Evolutionary conservation across 37 sponge, comb jelly and placozoan genomes (phyloP).

Genomic region (Eunapius fragilis): DNA sequence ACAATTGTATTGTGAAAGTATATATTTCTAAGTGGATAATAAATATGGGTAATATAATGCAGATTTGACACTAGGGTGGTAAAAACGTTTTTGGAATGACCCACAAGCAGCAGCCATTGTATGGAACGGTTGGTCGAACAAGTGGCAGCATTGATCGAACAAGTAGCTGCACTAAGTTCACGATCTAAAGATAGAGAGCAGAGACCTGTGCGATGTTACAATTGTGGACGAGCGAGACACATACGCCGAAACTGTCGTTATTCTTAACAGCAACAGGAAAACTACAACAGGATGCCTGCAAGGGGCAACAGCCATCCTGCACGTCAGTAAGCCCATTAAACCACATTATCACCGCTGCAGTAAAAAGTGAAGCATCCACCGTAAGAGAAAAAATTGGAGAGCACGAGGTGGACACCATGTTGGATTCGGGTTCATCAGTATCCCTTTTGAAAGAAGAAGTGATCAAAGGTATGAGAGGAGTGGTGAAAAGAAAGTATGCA

Average conservation of each 20-base stretch:
- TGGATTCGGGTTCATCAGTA: constrained; percentile 50
- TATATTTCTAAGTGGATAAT: too few species aligned
- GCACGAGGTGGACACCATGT: constrained; percentile 25
- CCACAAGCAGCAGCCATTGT: constrained; percentile 6
- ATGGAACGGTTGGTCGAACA: too few species aligned
- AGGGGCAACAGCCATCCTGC: constrained; percentile 32
- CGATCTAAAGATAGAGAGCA: too few species aligned
- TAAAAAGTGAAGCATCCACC: constrained; percentile 2
- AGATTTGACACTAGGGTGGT: too few species aligned
- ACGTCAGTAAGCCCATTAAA: constrained; percentile 14
- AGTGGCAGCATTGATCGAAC: constrained; percentile 16
- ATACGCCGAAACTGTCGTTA: constrained; percentile 9
- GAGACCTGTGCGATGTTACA: too few species aligned
- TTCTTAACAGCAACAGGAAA: constrained; percentile 32
- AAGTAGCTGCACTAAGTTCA: constrained; percentile 22
- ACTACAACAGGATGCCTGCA: constrained; percentile 33
- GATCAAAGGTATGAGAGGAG: too few species aligned
- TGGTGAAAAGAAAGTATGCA: too few species aligned
- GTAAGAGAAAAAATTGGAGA: constrained; percentile 13
- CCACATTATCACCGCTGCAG: constrained; percentile 1
- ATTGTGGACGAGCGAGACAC: constrained; percentile 24
- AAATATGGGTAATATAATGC: too few species aligned
- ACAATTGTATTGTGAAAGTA: too few species aligned
- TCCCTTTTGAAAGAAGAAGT: constrained; percentile 19
- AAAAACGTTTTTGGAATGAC: too few species aligned